Base-by-base conservation (phyloP, 2,888 invertebrate genomes). In the Drosophila paramelanica region DNA sequence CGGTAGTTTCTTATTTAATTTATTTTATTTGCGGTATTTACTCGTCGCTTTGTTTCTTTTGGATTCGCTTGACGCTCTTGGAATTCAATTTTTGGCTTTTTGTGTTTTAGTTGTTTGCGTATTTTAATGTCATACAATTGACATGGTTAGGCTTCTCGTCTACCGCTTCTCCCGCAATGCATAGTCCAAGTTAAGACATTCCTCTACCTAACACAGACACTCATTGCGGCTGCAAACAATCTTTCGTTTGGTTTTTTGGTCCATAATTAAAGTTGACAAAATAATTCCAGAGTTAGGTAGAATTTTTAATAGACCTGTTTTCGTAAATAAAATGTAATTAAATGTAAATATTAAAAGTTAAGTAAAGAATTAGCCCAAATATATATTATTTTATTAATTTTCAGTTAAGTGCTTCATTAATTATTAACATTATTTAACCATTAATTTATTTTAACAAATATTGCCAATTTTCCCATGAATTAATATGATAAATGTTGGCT, bases 1-100 rank as follows among this genome's bases (percentile, higher is more conserved):
- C 89, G 83, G 83, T 84, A 88, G 83, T 88, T 84, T 88, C 83
- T 84, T 84, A 84, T 88, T 84, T 88, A 88, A 84, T 84, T 84
- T 88, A 84, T 84, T 84, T 84, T 84, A 84, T 84, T 84, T 84
- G 87, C 89, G 83, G 83, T 80, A 88, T 84, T 88, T 88, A 77
- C 77, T 77, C 73, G 68, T 77, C 76, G 77, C 65, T 70, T 53
- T 70, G 60, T 45, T 51, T 57, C 46, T 46, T 66, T 53, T 13
- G 38, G 20, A 64, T 64, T 56, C 14, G 51, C 58, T 59, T 47
- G 59, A 59, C 77, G 39, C 65, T 77, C 66, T 87, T 33, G 69
- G 72, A 72, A 85, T 88, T 82, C 67, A 88, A 88, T 86, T 83
- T 83, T 79, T 56, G 58, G 64, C 43, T 65, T 77, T 67, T 67